Percentiles rank a stretch among this genome's conserved stretches.
Evolutionary conservation across 2,797 vertebrate genomes (phyloP).

Genomic region (Pipistrellus kuhlii): DNA sequence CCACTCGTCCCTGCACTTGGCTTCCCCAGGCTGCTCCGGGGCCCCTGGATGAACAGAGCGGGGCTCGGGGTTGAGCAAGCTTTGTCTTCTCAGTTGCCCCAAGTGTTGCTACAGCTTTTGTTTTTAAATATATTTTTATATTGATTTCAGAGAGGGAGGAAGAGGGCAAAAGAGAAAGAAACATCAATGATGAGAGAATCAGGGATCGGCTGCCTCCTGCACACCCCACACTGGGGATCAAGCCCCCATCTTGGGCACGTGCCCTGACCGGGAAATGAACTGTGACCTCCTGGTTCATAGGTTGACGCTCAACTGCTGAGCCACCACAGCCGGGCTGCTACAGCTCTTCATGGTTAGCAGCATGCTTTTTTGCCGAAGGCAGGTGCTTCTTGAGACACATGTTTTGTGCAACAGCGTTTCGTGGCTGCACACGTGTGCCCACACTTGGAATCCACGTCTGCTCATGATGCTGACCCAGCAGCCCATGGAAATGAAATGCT

Average conservation of each 20-base stretch:
- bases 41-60: background rate
- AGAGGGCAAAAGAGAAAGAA: no score
- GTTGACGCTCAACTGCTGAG: no score
- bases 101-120: background rate
- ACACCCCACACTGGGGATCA: no score
- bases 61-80: background rate
- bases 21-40: background rate
- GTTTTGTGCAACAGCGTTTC: background rate
- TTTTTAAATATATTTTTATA: no score
- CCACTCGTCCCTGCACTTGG: background rate
- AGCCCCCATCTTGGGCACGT: no score
- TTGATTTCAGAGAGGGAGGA: no score
- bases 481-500: background rate
- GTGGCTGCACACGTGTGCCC: background rate
- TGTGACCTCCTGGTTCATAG: no score
- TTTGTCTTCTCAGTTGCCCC: no score
- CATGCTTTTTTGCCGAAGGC: background rate
- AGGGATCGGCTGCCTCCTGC: no score
- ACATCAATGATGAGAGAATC: no score
- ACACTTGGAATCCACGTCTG: fast-evolving
- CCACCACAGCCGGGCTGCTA: background rate
- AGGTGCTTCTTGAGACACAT: background rate
- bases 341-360: background rate
- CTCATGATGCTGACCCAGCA: background rate
- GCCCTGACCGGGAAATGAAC: no score